Evolutionary conservation across 2,797 vertebrate species (phyloP).

Genomic region (Brotula barbata): DNA sequence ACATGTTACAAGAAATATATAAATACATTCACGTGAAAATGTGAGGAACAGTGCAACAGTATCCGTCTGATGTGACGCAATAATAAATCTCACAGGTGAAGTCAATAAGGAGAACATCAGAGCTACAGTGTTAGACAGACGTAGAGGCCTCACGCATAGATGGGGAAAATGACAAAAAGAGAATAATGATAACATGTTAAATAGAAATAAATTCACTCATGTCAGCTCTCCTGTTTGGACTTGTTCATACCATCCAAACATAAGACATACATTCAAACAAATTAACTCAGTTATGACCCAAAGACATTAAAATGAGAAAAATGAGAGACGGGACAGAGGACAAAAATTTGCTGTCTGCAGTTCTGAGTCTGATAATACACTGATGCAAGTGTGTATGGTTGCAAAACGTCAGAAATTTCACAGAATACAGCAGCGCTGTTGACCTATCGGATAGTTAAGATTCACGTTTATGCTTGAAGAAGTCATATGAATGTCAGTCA

Average conservation of each 20-base stretch:
- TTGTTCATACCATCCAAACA: constrained; percentile 44
- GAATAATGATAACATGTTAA: too few relatives aligned
- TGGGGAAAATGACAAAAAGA: too few relatives aligned
- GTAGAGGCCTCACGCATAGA: too few relatives aligned
- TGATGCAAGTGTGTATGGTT: constrained; percentile 33
- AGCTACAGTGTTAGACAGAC: too few relatives aligned
- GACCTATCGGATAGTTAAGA: too few relatives aligned
- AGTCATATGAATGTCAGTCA: constrained; percentile 25
- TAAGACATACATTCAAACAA: constrained; percentile 21
- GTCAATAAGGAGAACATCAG: too few relatives aligned
- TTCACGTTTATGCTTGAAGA: constrained; percentile 15
- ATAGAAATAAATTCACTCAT: constrained; percentile 61
- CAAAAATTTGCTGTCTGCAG: constrained; percentile 39
- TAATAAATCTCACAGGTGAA: too few relatives aligned
- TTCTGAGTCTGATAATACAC: constrained; percentile 30
- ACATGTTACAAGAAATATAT: too few relatives aligned
- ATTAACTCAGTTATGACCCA: constrained; percentile 56
- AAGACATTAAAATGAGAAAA: constrained; percentile 51
- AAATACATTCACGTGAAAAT: too few relatives aligned
- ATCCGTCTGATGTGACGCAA: too few relatives aligned
- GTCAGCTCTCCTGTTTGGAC: constrained; percentile 61
- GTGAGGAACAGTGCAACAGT: too few relatives aligned
- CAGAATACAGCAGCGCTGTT: constrained; percentile 7
- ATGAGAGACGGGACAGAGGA: constrained; percentile 27
- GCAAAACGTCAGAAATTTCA: constrained; percentile 44